A percentile compares a stretch with the other conserved stretches of the same genome.
Evolutionary conservation across 2,888 invertebrate genomes (phyloP).

Genomic region (Drosophila algonquin): DNA sequence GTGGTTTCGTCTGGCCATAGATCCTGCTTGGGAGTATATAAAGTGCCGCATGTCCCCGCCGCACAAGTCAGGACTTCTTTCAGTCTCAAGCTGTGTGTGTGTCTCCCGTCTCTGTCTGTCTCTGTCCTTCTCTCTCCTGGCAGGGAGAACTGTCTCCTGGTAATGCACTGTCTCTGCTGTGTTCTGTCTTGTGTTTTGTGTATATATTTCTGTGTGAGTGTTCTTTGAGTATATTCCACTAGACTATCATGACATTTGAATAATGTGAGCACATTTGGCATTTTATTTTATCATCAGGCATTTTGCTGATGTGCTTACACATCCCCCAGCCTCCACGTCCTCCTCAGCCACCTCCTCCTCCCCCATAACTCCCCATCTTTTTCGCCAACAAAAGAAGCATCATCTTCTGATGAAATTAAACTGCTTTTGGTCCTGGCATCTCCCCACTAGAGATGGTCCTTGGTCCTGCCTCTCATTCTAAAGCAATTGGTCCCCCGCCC

Average conservation of each 20-base stretch:
- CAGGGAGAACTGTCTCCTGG: not conserved
- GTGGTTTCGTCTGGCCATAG: conserved; percentile 35
- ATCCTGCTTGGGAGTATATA: conserved; percentile 10
- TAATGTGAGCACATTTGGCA: conserved; percentile 76
- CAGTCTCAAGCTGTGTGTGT: conserved; percentile 35
- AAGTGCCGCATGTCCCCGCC: conserved; percentile 24
- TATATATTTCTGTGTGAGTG: not conserved
- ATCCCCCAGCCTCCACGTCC: conserved; percentile 3
- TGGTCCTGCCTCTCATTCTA: not conserved
- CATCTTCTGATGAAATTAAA: conserved; percentile 70
- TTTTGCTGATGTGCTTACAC: conserved; percentile 63
- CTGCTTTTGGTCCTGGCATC: conserved; percentile 30
- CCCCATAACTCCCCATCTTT: not conserved
- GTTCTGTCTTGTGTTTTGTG: not conserved
- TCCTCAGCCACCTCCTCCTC: not conserved
- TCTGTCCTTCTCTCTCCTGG: not conserved
- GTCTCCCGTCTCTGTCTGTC: not conserved
- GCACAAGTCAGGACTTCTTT: conserved; percentile 31
- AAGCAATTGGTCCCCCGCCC: not conserved
- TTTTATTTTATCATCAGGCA: conserved; percentile 78
- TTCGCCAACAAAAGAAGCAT: conserved; percentile 33
- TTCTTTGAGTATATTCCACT: conserved; percentile 17
- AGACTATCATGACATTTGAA: conserved; percentile 76
- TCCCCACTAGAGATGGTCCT: not conserved
- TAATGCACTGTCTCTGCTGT: not conserved